Conservation (phyloP, 2,113 vertebrate genomes). For the Geothlypis trichas region DNA sequence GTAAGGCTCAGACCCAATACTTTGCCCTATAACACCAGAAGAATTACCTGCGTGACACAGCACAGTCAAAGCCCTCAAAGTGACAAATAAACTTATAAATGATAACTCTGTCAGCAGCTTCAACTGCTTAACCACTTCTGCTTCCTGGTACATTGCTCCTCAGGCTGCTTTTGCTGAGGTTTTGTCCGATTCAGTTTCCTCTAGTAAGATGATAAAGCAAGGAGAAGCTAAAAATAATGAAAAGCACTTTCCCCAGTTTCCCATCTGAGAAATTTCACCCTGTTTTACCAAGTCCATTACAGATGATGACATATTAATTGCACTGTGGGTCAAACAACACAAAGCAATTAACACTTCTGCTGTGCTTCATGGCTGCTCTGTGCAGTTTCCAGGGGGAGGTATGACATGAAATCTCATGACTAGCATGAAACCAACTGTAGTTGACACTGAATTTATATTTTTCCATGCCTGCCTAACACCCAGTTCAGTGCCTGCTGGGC, state of each 20-base stretch:
- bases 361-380: not conserved
- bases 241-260: not conserved
- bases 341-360: slow-evolving; percentile 29
- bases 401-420: slow-evolving; percentile 17
- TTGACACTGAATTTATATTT: not conserved
- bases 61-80: not conserved
- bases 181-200: not conserved
- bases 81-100: not conserved
- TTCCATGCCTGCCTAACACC: not conserved
- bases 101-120: not conserved
- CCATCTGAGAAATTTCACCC: not conserved
- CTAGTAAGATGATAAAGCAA: not conserved
- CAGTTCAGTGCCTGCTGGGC: not conserved
- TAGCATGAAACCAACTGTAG: slow-evolving; percentile 9
- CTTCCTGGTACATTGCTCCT: not conserved
- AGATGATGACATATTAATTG: slow-evolving; percentile 19
- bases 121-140: not conserved
- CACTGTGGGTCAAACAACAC: not conserved
- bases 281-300: not conserved
- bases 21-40: not conserved
- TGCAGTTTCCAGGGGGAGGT: not conserved
- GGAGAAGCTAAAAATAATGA: not conserved
- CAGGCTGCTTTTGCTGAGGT: not conserved
- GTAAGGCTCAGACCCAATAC: not conserved
- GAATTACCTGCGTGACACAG: not conserved